Base-by-base conservation (phyloP, 2,888 invertebrate species). In the Gandaritis pyraliata region DNA sequence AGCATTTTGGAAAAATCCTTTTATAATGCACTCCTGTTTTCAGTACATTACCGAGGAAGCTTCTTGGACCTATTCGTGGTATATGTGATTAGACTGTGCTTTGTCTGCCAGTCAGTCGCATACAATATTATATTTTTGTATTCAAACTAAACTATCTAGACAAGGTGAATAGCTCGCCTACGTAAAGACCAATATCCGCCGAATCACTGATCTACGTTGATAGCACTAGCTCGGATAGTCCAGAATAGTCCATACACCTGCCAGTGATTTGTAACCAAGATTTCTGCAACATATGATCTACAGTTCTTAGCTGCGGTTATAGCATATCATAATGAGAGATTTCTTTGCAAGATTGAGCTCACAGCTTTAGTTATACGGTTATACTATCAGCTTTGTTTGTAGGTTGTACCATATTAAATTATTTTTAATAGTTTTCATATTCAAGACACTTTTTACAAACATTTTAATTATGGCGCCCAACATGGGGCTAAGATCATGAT, bases 171-270 rank as follows among this genome's bases (percentile, higher is more conserved):
- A 47, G 13, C 13, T 49, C 49, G 38, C 49, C 53, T 49, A 49
- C 45, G 60, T 15, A 43, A 30, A 23, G 15, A 43, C 33, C 41
- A 59, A 48, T 52, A 53, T 59, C 58, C 47, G 47, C 39, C 39
- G 13, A 13, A 23, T 10, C 4, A 13, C 16, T 30, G 43, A 45
- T 43, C 52, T 52, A 53, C 43, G 43, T 33, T 29, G 8, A 29
- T 16, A 43, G 8, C 13, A 6, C 8, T 13, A 8, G 8, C 13
- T 41, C n/a, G 11, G 33, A 8, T 15, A 41, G 41, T 41, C 39
- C 12, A 41, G 15, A 8, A 13, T n/a, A 39, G n/a, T 4, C 39
- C n/a, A 39, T n/a, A 41, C 33, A 38, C 23, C 51, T 23, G 23
- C 23, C 23, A 8, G 23, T 52, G 33, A 52, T 52, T 52, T 16